These are phyloP conservation scores for Cochlearius cochlearius DNA, from an alignment of 2,113 vertebrate species.

Conservation along the genomic window DNA sequence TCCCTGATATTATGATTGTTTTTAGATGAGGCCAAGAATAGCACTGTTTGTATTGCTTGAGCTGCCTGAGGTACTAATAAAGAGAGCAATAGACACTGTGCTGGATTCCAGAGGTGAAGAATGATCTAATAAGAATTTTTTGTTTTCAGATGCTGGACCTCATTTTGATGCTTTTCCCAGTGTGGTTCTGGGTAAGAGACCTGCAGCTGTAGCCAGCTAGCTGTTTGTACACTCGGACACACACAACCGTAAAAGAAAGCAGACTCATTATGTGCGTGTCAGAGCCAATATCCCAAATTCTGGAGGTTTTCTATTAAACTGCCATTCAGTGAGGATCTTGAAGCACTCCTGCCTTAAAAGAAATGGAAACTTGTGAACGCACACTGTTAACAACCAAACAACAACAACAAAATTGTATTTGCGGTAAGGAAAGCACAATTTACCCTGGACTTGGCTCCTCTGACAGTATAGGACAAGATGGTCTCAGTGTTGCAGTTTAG, in stretches of 20 bases:
- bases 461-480: neutral
- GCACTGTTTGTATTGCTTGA: neutral
- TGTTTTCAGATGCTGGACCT: neutral
- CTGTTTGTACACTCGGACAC: constrained; percentile 18
- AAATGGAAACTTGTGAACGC: neutral
- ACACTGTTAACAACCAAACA: neutral
- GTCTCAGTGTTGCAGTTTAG: neutral
- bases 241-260: neutral
- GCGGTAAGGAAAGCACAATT: neutral
- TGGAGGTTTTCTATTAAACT: constrained; percentile 18
- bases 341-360: neutral
- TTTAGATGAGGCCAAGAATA: constrained; percentile 38
- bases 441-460: neutral
- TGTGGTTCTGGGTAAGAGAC: neutral
- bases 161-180: neutral
- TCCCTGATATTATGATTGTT: neutral
- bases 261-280: neutral
- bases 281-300: constrained; percentile 5
- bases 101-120: constrained; percentile 16
- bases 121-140: constrained; percentile 17
- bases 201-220: neutral
- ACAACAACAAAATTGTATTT: neutral
- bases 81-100: constrained; percentile 13
- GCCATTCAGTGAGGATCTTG: neutral
- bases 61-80: neutral